Evolutionary conservation across 2,113 vertebrate species (phyloP), one percentile per base, ranked within the genome.

Genomic region (Talpa occidentalis): DNA sequence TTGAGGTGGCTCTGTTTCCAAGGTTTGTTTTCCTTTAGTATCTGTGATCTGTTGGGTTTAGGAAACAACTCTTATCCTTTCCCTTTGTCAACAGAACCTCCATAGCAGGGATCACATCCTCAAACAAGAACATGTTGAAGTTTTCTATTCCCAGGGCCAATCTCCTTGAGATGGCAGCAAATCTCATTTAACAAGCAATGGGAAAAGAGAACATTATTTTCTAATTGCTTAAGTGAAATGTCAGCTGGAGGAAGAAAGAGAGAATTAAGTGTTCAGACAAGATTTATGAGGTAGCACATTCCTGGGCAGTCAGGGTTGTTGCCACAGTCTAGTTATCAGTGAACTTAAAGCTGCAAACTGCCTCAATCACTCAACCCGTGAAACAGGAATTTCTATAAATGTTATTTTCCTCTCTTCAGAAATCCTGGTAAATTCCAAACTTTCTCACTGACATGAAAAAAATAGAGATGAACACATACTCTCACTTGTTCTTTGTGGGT

Each of bases 231-330:
- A 60, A 64, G 91, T 81, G 81, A 59, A 88, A 66, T 77, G 76
- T 69, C 72, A 94, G 8, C 66, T 28, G 35, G 77, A 56, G 44
- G 60, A 89, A 44, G n/a, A 66, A 0, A 52, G 90, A 21, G 40
- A 90, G 30, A 15, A 80, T n/a, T 35, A 67, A 88, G 52, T 40
- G 52, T 44, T 92, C 47, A 70, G 35, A 69, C 52, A 66, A 84
- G 85, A 81, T 95, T 90, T 84, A 92, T 30, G 89, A 85, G 30
- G 81, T 49, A 54, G 77, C 35, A 78, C 95, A 92, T 93, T 96
- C 95, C 77, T 85, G 60, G 79, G 70, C 49, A 66, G 67, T 30
- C 42, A 28, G 21, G 28, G 32, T 54, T 72, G 86, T n/a, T 22
- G 19, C 5, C 14, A 19, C 59, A 47, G 35, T 28, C 49, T 76